A percentile compares a stretch with the other conserved stretches of the same genome.
phyloP scores from a whole-genome alignment of 2,113 vertebrate genomes.

The Leucopsar rothschildi region DNA sequence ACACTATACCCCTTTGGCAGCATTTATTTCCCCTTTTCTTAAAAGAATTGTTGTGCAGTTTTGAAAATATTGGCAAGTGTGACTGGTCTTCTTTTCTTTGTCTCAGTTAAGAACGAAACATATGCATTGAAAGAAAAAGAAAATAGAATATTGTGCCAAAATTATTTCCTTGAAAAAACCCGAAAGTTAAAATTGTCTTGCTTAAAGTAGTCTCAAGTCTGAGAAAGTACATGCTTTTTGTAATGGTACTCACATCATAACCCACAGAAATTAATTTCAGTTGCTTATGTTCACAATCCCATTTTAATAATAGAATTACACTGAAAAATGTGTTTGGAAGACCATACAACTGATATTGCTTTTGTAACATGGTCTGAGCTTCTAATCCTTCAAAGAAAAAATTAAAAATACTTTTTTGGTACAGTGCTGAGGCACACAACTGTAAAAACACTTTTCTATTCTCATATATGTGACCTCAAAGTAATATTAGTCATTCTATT shows the following conservation, averaged over 20 bases:
- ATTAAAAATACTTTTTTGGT: not conserved
- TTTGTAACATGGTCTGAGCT: not conserved
- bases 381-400: not conserved
- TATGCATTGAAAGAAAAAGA: not conserved
- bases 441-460: not conserved
- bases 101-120: not conserved
- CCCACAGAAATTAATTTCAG: not conserved
- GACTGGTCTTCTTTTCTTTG: not conserved
- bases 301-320: not conserved
- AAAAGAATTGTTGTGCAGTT: not conserved
- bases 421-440: not conserved
- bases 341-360: not conserved
- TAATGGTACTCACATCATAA: not conserved
- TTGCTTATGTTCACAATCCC: not conserved
- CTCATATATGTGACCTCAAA: not conserved
- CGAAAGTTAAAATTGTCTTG: not conserved
- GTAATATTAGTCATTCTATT: not conserved
- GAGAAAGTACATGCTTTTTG: not conserved
- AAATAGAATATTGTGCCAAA: not conserved
- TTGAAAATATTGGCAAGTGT: not conserved
- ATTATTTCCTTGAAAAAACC: not conserved
- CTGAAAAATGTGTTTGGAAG: not conserved
- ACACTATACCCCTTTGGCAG: not conserved
- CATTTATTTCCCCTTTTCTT: not conserved
- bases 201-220: not conserved